These are phyloP conservation scores for Brachionus rotundiformis DNA, from an alignment of 1,140 invertebrate genomes.

Conservation along the genomic window DNA sequence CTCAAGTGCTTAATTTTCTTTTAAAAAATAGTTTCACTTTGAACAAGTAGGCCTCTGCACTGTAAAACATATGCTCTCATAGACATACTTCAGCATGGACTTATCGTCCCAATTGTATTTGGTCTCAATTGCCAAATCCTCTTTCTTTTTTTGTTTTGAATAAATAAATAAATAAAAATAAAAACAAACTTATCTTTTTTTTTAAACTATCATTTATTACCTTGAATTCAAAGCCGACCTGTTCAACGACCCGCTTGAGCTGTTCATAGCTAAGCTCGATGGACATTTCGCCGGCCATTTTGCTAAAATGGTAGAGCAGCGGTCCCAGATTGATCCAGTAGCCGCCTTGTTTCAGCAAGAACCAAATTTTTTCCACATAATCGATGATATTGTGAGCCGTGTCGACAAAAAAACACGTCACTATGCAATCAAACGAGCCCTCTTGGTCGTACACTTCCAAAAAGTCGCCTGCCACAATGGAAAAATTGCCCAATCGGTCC, in stretches of 20 bases:
- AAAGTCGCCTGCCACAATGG: slow-evolving; percentile 93
- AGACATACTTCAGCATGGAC: slow-evolving; percentile 39
- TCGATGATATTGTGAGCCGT: slow-evolving; percentile 92
- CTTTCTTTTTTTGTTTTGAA: slow-evolving; percentile 51
- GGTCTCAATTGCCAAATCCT: not conserved
- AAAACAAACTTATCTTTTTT: not conserved
- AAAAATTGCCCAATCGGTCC: slow-evolving; percentile 70
- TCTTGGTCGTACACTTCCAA: slow-evolving; percentile 71
- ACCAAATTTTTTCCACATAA: slow-evolving; percentile 90
- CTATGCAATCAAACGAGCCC: slow-evolving; percentile 86
- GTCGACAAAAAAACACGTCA: slow-evolving; percentile 96
- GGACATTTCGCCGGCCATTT: slow-evolving; percentile 81
- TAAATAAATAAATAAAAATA: not conserved
- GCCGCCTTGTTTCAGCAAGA: slow-evolving; percentile 79
- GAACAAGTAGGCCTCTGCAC: slow-evolving; percentile 3
- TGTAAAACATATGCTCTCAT: slow-evolving; percentile 43
- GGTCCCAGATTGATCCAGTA: slow-evolving; percentile 76
- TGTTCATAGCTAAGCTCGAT: slow-evolving; percentile 89
- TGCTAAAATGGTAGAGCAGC: slow-evolving; percentile 88
- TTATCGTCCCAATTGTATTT: slow-evolving; percentile 17
- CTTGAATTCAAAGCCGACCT: slow-evolving; percentile 82
- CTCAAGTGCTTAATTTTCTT: not conserved
- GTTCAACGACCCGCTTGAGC: slow-evolving; percentile 76
- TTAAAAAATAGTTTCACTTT: not conserved
- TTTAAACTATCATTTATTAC: slow-evolving; percentile 67